Evolutionary conservation across 2,113 vertebrate genomes (phyloP), one percentile per base, ranked within the genome.

Genomic region (Lichenostomus cassidix): DNA sequence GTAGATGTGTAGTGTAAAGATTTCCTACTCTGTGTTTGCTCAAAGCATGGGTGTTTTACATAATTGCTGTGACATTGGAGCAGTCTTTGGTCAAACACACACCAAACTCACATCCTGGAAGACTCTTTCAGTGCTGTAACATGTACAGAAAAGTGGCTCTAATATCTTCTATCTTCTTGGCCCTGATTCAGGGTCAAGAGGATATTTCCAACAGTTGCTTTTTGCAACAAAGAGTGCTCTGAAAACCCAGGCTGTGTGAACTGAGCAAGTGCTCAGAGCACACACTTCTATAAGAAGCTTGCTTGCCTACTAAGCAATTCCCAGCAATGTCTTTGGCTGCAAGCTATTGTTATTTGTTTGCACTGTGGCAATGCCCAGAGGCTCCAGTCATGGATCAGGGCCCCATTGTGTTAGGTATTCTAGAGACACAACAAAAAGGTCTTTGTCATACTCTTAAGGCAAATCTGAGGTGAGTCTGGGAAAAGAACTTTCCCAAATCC

Each of bases 261-360:
- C 90, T 75, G 75, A 95, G 5, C 67, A 75, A 94, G 49, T 78
- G 68, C 82, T 94, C 85, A 88, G 95, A 86, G 73, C 37, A 93
- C 94, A 88, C 93, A 80, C 79, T 95, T 90, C 94, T 75, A 29
- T 95, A 95, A 94, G 96, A 91, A 96, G 90, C 93, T 97, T 95
- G 93, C 82, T 94, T 95, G 93, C 92, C 89, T 95, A 60, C 71
- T 90, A 90, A 97, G 93, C 87, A 95, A 92, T 95, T 95, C 91
- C 63, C 93, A 95, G 87, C 90, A 80, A 93, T 70, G 88, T 90
- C 90, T 97, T 92, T 96, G 93, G 79, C 92, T 95, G 68, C 64
- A 93, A 88, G 69, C 85, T 95, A 93, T 95, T 97, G 94, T 95
- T 95, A 80, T 88, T 96, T 96, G 94, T 97, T 92, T 89, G 60